Percentiles rank a stretch among this genome's conserved stretches.
These are phyloP conservation scores for Hypolimnas misippus DNA, from an alignment of 2,888 invertebrate genomes.

Conservation along the genomic window DNA sequence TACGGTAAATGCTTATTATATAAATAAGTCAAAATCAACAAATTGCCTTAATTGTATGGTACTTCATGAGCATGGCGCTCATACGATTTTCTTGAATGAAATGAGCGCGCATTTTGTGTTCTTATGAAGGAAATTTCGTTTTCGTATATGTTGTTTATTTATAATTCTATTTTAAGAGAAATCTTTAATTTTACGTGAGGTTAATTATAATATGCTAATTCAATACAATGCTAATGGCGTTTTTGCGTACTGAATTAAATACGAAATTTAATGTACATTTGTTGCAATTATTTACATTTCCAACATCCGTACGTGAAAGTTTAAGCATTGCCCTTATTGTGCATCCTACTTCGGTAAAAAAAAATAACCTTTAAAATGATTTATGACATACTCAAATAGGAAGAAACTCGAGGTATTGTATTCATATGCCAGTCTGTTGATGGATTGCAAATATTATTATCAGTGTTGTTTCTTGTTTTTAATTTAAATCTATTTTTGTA, in stretches of 20 bases:
- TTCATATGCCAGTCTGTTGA: slow-evolving; percentile 8
- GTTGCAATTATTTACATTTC: too few relatives aligned
- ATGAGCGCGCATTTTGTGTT: background rate
- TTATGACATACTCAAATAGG: slow-evolving; percentile 1
- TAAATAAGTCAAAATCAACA: slow-evolving; percentile 43
- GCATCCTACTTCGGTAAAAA: background rate
- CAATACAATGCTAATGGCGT: too few relatives aligned
- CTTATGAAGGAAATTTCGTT: background rate
- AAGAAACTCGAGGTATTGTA: slow-evolving; percentile 7
- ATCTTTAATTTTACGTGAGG: background rate
- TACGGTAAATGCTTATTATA: slow-evolving; percentile 41
- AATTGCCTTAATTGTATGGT: slow-evolving; percentile 41
- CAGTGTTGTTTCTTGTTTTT: background rate
- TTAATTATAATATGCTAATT: background rate
- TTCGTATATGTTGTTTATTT: background rate
- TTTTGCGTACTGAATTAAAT: too few relatives aligned
- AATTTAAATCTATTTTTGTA: too few relatives aligned
- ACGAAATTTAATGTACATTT: too few relatives aligned
- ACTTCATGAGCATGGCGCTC: background rate
- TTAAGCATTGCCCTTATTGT: background rate
- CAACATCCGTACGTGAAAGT: too few relatives aligned
- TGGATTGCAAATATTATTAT: slow-evolving; percentile 5
- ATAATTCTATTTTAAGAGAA: background rate
- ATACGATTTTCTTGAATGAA: background rate
- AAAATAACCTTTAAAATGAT: slow-evolving; percentile 7